Evolutionary conservation across 2,797 vertebrate genomes (phyloP).

Genomic region (Jordanella pulchra): DNA sequence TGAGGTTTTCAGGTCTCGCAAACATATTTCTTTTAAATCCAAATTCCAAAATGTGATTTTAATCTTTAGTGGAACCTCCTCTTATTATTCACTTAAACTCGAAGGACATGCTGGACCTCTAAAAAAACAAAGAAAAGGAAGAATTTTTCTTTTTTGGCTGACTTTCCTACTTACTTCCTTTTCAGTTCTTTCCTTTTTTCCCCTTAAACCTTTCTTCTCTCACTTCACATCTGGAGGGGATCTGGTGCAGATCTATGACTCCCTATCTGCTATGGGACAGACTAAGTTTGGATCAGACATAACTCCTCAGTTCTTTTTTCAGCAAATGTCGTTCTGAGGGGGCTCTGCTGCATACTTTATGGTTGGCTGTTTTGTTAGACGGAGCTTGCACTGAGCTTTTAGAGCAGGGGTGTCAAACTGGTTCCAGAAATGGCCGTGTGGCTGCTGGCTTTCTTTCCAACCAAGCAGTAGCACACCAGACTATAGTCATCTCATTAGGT

Average conservation of each 20-base stretch:
- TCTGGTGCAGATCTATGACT: constrained; percentile 77
- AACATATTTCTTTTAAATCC: too few relatives aligned
- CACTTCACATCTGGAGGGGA: constrained; percentile 89
- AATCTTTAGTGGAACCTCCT: background rate
- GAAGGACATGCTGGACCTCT: constrained; percentile 45
- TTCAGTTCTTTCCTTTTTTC: constrained; percentile 47
- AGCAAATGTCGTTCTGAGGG: constrained; percentile 35
- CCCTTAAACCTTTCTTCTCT: constrained; percentile 53
- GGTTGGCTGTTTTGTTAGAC: constrained; percentile 15
- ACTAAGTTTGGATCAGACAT: constrained; percentile 59
- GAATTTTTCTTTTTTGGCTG: constrained; percentile 76
- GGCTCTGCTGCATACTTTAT: constrained; percentile 49
- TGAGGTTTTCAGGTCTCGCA: too few relatives aligned
- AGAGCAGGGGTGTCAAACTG: too few relatives aligned
- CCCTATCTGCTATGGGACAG: constrained; percentile 82
- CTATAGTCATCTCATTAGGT: too few relatives aligned
- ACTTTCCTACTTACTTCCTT: constrained; percentile 56
- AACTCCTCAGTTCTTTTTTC: constrained; percentile 59
- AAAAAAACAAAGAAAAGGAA: constrained; percentile 58
- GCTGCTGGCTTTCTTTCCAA: too few relatives aligned
- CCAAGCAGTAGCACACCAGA: too few relatives aligned
- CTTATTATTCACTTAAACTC: background rate
- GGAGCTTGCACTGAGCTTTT: constrained; percentile 16
- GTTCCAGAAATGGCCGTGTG: too few relatives aligned
- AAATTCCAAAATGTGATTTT: too few relatives aligned